These are phyloP conservation scores for Drosophila carrolli DNA, from an alignment of 1,140 invertebrate species.

Conservation along the genomic window DNA sequence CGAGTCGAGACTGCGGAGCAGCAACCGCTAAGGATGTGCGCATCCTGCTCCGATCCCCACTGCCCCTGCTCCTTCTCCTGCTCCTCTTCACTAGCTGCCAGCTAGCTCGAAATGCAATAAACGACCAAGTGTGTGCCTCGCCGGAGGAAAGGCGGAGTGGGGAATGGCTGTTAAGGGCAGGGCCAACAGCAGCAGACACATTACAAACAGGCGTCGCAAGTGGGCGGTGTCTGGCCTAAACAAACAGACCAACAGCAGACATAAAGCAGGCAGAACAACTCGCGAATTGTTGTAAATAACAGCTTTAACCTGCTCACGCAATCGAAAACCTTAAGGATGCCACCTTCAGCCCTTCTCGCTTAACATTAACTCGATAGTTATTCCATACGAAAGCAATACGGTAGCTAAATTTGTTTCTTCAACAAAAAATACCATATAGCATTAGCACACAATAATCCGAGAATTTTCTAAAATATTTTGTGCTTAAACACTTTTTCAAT, in stretches of 20 bases:
- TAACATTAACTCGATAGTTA: neutral
- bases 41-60: neutral
- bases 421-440: too few species aligned
- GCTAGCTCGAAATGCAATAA: conserved; percentile 76
- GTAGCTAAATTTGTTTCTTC: too few species aligned
- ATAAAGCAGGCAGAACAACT: conserved; percentile 22
- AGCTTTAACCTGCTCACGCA: conserved; percentile 10
- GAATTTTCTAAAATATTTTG: too few species aligned
- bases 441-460: too few species aligned
- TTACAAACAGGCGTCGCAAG: conserved; percentile 72
- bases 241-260: conserved; percentile 31
- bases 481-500: too few species aligned
- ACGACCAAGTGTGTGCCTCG: conserved; percentile 66
- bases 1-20: conserved; percentile 7
- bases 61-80: neutral
- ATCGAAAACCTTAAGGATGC: neutral
- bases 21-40: conserved; percentile 61
- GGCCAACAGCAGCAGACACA: conserved; percentile 57
- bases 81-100: neutral
- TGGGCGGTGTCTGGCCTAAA: conserved; percentile 40
- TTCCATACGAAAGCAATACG: too few species aligned
- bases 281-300: conserved; percentile 20
- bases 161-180: conserved; percentile 1
- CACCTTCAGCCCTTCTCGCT: neutral
- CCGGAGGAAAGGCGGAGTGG: conserved; percentile 5